phyloP scores from a whole-genome alignment of 2,113 vertebrate genomes.

The Rallus limicola region DNA sequence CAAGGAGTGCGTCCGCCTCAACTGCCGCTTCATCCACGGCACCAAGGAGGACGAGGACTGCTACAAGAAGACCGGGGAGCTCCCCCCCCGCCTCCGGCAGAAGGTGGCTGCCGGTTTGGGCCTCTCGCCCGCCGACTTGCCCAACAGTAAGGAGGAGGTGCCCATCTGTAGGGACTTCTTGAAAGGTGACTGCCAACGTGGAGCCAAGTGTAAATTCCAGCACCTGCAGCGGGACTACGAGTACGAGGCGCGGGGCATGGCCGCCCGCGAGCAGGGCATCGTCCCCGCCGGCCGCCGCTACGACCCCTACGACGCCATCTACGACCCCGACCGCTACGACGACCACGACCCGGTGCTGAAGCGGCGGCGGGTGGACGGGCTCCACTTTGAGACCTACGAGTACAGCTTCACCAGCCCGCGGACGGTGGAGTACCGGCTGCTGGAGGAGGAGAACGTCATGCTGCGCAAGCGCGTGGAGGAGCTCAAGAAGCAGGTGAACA shows the following conservation, averaged over 20 bases:
- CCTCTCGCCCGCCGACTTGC: conserved; percentile 89
- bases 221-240: conserved; percentile 92
- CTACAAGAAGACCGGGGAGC: conserved; percentile 93
- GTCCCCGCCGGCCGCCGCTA: conserved; percentile 78
- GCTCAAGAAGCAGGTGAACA: conserved; percentile 94
- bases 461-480: conserved; percentile 94
- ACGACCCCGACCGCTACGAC: conserved; percentile 84
- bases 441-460: conserved; percentile 93
- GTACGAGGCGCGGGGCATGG: conserved; percentile 74
- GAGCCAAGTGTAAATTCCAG: conserved; percentile 94
- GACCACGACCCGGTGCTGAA: conserved; percentile 88
- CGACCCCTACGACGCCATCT: conserved; percentile 82
- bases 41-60: conserved; percentile 97
- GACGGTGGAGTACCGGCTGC: conserved; percentile 87
- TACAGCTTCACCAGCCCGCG: conserved; percentile 80
- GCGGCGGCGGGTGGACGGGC: conserved; percentile 83
- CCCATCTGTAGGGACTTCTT: conserved; percentile 95
- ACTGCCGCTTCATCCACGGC: conserved; percentile 95
- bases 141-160: conserved; percentile 92
- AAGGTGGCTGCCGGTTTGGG: conserved; percentile 92
- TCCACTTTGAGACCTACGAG: conserved; percentile 90
- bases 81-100: conserved; percentile 89
- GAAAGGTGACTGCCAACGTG: conserved; percentile 94
- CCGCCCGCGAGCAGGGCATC: conserved; percentile 76
- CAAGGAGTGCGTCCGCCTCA: conserved; percentile 92